Conservation (phyloP, 2,888 invertebrate genomes). For the Cremastobaeus sp. region DNA sequence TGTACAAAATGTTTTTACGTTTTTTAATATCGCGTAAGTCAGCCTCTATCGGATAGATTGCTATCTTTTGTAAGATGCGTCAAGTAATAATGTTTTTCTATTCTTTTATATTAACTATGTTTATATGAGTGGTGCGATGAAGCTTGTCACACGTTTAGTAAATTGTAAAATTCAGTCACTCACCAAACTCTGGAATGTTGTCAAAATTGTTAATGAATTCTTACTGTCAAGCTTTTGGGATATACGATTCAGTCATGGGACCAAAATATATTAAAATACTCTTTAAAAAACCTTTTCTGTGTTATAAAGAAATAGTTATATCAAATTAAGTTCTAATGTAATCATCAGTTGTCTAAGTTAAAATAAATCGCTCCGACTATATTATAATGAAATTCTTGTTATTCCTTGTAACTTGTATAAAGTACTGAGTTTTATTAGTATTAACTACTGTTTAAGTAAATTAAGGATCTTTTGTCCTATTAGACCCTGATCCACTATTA, state of each 20-base stretch:
- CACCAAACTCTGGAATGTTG: too few relatives aligned
- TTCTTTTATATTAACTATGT: constrained; percentile 63
- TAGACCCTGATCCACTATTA: constrained; percentile 62
- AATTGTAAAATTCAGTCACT: too few relatives aligned
- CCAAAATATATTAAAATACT: constrained; percentile 59
- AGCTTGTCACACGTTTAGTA: constrained; percentile 63
- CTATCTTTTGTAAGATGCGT: constrained; percentile 67
- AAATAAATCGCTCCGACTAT: constrained; percentile 63
- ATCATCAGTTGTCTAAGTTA: constrained; percentile 65
- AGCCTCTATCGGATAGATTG: constrained; percentile 61
- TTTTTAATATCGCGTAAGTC: constrained; percentile 71
- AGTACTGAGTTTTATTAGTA: constrained; percentile 78
- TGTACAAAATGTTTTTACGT: constrained; percentile 78
- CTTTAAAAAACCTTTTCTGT: constrained; percentile 65
- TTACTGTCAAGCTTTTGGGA: constrained; percentile 7
- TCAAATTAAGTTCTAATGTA: constrained; percentile 69
- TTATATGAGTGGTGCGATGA: constrained; percentile 68
- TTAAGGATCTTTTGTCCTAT: constrained; percentile 68
- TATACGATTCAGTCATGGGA: constrained; percentile 3
- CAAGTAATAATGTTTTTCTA: constrained; percentile 70
- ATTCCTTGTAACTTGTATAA: constrained; percentile 78
- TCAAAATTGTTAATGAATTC: background rate
- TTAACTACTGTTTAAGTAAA: constrained; percentile 74
- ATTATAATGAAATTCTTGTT: constrained; percentile 75
- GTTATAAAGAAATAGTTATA: constrained; percentile 65